Percentiles rank a stretch among this genome's conserved stretches.
Evolutionary conservation across 2,888 invertebrate genomes (phyloP).

Genomic region (Agonum fuliginosum): DNA sequence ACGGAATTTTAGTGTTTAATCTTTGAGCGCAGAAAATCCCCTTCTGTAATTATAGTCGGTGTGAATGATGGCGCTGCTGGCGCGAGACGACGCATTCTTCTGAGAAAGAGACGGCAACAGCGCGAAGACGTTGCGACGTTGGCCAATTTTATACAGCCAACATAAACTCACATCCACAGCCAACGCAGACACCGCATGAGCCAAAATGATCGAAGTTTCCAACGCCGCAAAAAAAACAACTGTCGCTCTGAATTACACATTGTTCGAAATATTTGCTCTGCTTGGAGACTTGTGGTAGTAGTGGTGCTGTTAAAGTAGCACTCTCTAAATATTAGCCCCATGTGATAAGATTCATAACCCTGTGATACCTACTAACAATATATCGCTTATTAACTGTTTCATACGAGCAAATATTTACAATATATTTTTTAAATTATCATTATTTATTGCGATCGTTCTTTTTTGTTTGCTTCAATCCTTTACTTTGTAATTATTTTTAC

Average conservation of each 20-base stretch:
- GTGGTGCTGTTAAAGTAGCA: conserved; percentile 36
- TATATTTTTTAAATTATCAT: neutral
- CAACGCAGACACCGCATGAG: conserved; percentile 46
- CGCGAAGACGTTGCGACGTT: neutral
- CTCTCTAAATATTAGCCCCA: neutral
- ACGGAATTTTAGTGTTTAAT: conserved; percentile 71
- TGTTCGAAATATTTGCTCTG: conserved; percentile 46
- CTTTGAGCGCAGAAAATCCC: conserved; percentile 70
- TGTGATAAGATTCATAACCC: no score
- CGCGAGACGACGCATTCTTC: conserved; percentile 54
- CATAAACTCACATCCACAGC: conserved; percentile 35
- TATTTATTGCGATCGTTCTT: no score
- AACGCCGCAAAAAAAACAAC: conserved; percentile 47
- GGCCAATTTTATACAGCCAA: conserved; percentile 54
- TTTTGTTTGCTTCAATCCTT: no score
- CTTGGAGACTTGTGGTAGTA: neutral
- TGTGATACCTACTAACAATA: no score
- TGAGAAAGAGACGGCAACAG: conserved; percentile 13
- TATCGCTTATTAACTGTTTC: no score
- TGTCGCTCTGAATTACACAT: conserved; percentile 52
- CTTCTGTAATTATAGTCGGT: conserved; percentile 70
- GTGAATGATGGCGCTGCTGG: conserved; percentile 70
- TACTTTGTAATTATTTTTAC: no score
- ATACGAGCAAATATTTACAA: no score
- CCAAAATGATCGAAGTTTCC: conserved; percentile 57